Evolutionary conservation across 2,113 vertebrate species (phyloP).

Genomic region (Edolisoma coerulescens): DNA sequence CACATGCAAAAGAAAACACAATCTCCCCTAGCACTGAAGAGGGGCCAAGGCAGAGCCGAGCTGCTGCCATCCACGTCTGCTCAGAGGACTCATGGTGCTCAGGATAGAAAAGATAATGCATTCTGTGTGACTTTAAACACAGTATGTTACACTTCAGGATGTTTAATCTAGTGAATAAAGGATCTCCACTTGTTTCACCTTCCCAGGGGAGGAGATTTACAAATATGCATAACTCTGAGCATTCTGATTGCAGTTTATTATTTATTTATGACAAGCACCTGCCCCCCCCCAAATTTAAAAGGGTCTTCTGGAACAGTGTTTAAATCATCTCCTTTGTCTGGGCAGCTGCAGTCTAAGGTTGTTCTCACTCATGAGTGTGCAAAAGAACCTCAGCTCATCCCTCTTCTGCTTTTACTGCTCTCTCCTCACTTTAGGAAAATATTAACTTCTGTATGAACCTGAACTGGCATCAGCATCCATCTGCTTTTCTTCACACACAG

Average conservation of each 20-base stretch:
- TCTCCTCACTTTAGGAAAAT: background rate
- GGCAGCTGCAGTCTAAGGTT: background rate
- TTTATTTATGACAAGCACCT: background rate
- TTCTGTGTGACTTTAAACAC: background rate
- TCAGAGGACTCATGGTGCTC: background rate
- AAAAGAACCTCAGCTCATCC: background rate
- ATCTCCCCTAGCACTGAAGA: background rate
- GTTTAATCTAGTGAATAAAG: background rate
- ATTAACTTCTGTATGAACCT: background rate
- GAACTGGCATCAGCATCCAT: background rate
- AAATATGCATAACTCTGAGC: background rate
- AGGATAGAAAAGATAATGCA: background rate
- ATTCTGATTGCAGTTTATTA: background rate
- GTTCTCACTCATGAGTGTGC: background rate
- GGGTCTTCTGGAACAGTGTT: background rate
- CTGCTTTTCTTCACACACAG: background rate
- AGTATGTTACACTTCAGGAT: background rate
- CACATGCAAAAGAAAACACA: background rate
- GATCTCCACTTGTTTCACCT: constrained; percentile 2
- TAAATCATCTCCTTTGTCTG: background rate
- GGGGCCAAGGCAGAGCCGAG: background rate
- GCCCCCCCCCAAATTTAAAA: background rate
- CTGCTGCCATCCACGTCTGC: accelerated
- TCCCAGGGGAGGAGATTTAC: background rate
- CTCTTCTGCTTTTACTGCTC: background rate